phyloP scores from a whole-genome alignment of 1,140 invertebrate genomes.

The Tetraneura akinire region DNA sequence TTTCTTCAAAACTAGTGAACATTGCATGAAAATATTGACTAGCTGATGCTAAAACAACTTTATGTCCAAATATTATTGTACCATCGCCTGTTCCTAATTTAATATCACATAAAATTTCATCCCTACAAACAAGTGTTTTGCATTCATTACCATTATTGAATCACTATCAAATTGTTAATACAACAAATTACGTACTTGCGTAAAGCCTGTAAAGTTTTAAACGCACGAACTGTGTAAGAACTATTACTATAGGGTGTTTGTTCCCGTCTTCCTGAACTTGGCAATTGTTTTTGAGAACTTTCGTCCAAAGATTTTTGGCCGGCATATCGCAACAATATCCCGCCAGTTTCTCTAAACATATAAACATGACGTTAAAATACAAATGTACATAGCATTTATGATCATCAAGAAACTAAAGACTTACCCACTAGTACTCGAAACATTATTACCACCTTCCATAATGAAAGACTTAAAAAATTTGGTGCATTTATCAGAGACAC shows the following conservation, averaged over 20 bases:
- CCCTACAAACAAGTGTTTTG: conserved; percentile 61
- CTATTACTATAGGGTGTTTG: conserved; percentile 77
- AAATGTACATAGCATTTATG: not conserved
- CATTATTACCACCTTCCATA: conserved; percentile 1
- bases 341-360: conserved; percentile 56
- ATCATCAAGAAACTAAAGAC: not conserved
- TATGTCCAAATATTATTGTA: conserved; percentile 83
- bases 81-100: conserved; percentile 73
- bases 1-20: conserved; percentile 94
- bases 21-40: conserved; percentile 97
- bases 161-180: not conserved
- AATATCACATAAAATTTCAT: conserved; percentile 86
- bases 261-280: conserved; percentile 67
- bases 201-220: conserved; percentile 85
- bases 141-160: not conserved
- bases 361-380: not conserved
- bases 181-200: conserved; percentile 69
- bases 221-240: conserved; percentile 81
- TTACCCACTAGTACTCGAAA: not conserved
- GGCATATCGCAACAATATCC: conserved; percentile 71
- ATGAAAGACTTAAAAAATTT: not conserved
- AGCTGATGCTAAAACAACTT: conserved; percentile 88
- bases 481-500: not conserved
- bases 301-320: conserved; percentile 89
- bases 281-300: conserved; percentile 80